phyloP scores from a whole-genome alignment of 2,113 vertebrate genomes.

The Rhinopomastus cyanomelas region DNA sequence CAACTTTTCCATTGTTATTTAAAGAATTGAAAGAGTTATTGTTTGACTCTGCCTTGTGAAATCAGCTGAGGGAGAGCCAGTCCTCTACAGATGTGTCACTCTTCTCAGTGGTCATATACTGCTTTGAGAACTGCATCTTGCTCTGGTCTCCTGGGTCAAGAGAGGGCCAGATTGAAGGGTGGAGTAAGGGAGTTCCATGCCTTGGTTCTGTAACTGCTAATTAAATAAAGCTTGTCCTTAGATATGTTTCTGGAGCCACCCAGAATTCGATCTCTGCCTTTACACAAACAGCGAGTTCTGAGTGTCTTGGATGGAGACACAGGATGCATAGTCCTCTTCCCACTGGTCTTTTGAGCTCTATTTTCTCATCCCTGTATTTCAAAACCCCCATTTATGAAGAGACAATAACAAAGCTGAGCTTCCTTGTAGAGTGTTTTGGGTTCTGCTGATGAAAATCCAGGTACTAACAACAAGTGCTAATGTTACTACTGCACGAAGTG shows the following conservation, averaged over 20 bases:
- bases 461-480: not conserved
- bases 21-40: not conserved
- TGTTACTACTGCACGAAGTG: not conserved
- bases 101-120: not conserved
- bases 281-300: not conserved
- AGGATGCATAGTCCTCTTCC: not conserved
- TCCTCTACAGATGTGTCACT: not conserved
- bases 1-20: conserved; percentile 3
- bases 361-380: not conserved
- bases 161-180: not conserved
- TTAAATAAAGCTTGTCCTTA: conserved; percentile 14
- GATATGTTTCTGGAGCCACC: not conserved
- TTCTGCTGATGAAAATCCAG: not conserved
- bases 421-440: not conserved
- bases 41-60: not conserved
- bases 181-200: not conserved
- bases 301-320: not conserved
- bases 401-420: not conserved
- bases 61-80: not conserved
- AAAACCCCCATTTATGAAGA: not conserved
- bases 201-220: not conserved
- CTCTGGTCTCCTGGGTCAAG: not conserved
- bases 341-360: not conserved
- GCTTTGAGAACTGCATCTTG: not conserved
- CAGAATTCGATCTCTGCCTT: not conserved